Conservation (phyloP, 2,888 invertebrate species). For the Coremacera marginata region DNA sequence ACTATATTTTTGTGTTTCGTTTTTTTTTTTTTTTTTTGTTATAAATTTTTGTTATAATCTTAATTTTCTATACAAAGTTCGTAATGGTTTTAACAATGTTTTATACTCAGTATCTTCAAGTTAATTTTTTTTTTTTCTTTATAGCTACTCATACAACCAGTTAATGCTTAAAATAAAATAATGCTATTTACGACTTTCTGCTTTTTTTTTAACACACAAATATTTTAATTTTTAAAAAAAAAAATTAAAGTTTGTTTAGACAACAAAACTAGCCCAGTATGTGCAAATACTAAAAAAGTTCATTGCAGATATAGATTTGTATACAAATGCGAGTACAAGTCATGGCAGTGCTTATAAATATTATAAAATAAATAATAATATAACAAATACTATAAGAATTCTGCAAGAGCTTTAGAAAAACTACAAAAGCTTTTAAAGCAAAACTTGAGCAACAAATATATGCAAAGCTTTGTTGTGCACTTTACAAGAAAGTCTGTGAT, state of each 20-base stretch:
- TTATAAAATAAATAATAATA: conserved; percentile 43
- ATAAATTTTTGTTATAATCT: conserved; percentile 33
- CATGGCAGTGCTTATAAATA: conserved; percentile 46
- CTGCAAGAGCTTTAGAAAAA: conserved; percentile 38
- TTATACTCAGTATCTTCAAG: neutral
- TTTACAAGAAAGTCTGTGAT: conserved; percentile 25
- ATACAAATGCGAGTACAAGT: conserved; percentile 64
- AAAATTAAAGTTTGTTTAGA: neutral
- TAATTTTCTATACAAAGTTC: conserved; percentile 39
- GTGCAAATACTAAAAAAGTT: neutral
- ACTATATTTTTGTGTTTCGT: conserved; percentile 14
- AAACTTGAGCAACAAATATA: neutral
- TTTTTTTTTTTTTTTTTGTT: conserved; percentile 28
- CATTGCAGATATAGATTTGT: conserved; percentile 48
- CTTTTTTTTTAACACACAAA: conserved; percentile 16
- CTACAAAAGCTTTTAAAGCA: conserved; percentile 27
- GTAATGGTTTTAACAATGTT: conserved; percentile 16
- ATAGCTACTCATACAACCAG: neutral
- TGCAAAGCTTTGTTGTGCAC: neutral
- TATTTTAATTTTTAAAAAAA: conserved; percentile 9
- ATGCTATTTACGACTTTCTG: conserved; percentile 19
- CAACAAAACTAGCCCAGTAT: neutral
- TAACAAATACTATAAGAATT: conserved; percentile 45
- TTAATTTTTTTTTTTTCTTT: neutral
- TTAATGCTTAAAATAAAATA: conserved; percentile 31